A percentile compares a stretch with the other conserved stretches of the same genome.
These are phyloP conservation scores for Temnothorax rugatulus DNA, from an alignment of 2,888 invertebrate genomes.

Conservation along the genomic window DNA sequence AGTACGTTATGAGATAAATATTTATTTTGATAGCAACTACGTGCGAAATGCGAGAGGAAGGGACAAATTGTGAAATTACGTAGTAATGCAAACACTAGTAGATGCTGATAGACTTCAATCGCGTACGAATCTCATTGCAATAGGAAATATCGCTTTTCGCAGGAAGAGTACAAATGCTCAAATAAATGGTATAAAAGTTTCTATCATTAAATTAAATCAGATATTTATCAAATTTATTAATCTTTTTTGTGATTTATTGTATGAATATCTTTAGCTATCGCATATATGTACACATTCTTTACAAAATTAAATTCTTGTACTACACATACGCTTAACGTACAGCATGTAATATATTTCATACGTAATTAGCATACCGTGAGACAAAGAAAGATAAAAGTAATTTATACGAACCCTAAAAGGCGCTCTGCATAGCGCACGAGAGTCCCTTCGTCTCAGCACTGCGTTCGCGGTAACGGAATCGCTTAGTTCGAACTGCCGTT, in stretches of 20 bases:
- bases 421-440: neutral
- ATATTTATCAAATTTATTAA: neutral
- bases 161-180: neutral
- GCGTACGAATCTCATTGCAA: neutral
- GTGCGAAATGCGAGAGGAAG: constrained; percentile 9
- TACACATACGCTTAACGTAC: neutral
- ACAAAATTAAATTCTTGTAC: neutral
- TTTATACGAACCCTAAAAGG: neutral
- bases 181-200: neutral
- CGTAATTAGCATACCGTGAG: neutral
- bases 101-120: neutral
- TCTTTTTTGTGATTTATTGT: neutral
- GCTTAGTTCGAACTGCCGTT: constrained; percentile 76
- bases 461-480: constrained; percentile 67
- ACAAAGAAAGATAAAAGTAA: neutral
- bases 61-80: neutral
- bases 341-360: neutral
- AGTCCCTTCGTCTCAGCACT: constrained; percentile 50
- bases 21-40: constrained; percentile 28
- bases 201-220: neutral
- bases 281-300: neutral
- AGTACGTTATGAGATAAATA: constrained; percentile 12
- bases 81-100: neutral
- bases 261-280: neutral
- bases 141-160: neutral